Evolutionary conservation across 1,140 invertebrate species (phyloP), one percentile per base, ranked within the genome.

Genomic region (Triops longicaudatus): DNA sequence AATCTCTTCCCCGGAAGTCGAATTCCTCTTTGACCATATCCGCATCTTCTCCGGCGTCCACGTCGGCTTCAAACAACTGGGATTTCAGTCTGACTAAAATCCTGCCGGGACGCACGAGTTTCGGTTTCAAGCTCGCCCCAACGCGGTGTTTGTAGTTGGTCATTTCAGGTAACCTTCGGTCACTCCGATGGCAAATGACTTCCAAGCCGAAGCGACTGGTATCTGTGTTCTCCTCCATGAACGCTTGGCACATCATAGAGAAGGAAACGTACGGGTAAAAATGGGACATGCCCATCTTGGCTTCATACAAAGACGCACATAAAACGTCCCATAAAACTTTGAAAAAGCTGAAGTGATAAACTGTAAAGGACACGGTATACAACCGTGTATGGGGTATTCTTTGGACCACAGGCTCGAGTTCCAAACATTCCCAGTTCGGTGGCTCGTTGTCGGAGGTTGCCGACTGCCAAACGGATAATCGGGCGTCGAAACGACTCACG

Each of bases 161-260:
- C 14, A 77, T 77, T 74, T 79, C 78, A 9, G 81, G 81, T 17
- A 80, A 78, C 28, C 78, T 75, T 72, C 80, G 81, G 71, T 82
- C 82, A 75, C 81, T 81, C n/a, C 80, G 73, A 74, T 81, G 82
- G 75, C 80, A 82, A 44, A 81, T 82, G 5, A 83, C 82, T 79
- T 82, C 82, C 6, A 83, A 72, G 3, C 82, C 82, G 79, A 83
- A 83, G 5, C 80, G 78, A 75, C 77, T 82, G 5, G 74, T 79
- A 28, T 80, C 80, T 50, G 75, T 79, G 73, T 75, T 79, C 73
- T 83, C 82, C 22, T 83, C 80, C 81, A 83, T 83, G 76, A 81
- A 80, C 14, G 82, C 83, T 72, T 82, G 80, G 75, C 83, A 83
- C 80, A 82, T 83, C 83, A 83, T 83, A 0, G 81, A 76, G 73